Conservation (phyloP, 2,888 invertebrate species). For the Lordiphosa fenestrarum region DNA sequence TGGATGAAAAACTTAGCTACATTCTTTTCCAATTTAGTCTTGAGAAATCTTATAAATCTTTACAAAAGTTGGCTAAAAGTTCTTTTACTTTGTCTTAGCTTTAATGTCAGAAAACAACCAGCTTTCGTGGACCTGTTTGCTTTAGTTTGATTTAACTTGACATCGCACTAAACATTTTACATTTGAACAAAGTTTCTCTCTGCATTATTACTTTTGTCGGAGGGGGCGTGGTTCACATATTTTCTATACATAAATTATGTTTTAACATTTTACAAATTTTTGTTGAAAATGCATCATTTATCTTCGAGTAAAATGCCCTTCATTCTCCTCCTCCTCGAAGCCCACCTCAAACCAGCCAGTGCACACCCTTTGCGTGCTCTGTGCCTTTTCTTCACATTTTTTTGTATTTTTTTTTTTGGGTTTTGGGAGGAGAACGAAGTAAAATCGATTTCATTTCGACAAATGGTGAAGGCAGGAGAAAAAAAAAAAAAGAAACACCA, state of each 20-base stretch:
- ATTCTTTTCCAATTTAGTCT: no score
- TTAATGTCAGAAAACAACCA: no score
- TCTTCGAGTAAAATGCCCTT: conserved; percentile 40
- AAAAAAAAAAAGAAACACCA: conserved; percentile 23
- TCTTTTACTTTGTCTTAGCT: no score
- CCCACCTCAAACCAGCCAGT: conserved; percentile 34
- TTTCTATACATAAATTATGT: conserved; percentile 58
- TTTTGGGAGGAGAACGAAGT: conserved; percentile 3
- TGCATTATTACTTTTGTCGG: background rate
- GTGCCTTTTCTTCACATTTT: conserved; percentile 48
- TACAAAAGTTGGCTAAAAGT: no score
- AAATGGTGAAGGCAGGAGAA: conserved; percentile 31
- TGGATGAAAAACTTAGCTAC: no score
- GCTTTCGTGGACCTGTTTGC: no score
- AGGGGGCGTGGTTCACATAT: conserved; percentile 29
- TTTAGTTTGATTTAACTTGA: no score
- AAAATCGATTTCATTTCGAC: conserved; percentile 58
- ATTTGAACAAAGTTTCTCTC: no score
- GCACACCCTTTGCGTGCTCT: conserved; percentile 59
- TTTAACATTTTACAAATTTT: conserved; percentile 62
- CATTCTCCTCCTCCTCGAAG: background rate
- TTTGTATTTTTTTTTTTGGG: background rate
- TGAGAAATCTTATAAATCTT: no score
- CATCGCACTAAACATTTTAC: no score
- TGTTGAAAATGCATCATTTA: conserved; percentile 66